These are phyloP conservation scores for Tetropium fuscum DNA, from an alignment of 2,888 invertebrate genomes.

Conservation along the genomic window DNA sequence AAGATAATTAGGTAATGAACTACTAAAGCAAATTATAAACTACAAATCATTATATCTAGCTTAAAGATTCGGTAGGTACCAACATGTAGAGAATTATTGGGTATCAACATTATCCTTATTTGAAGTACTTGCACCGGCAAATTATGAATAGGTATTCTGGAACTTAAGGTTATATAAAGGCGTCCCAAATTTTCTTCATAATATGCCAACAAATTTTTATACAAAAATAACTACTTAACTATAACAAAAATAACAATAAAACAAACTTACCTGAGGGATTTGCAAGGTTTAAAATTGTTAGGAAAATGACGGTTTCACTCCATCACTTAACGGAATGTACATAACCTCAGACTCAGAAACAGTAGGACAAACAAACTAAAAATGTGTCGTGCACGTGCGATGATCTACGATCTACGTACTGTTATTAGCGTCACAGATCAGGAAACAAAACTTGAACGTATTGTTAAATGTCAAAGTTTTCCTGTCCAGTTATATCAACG, in stretches of 20 bases:
- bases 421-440: background rate
- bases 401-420: conserved; percentile 1
- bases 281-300: background rate
- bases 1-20: too few species aligned
- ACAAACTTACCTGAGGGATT: conserved; percentile 3
- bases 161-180: too few species aligned
- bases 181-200: background rate
- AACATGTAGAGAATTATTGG: too few species aligned
- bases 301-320: conserved; percentile 8
- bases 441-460: too few species aligned
- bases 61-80: too few species aligned
- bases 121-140: too few species aligned
- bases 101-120: too few species aligned
- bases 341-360: conserved; percentile 16
- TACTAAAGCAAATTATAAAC: too few species aligned
- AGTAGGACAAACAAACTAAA: background rate
- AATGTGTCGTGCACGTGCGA: too few species aligned
- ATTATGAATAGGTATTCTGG: too few species aligned
- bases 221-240: background rate
- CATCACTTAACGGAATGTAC: background rate
- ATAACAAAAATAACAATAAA: background rate
- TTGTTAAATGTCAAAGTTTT: conserved; percentile 23
- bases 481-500: conserved; percentile 33
- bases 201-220: conserved; percentile 1
- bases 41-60: too few species aligned